Conservation (phyloP, 2,888 invertebrate species). For the Drosophila suboccidentalis region DNA sequence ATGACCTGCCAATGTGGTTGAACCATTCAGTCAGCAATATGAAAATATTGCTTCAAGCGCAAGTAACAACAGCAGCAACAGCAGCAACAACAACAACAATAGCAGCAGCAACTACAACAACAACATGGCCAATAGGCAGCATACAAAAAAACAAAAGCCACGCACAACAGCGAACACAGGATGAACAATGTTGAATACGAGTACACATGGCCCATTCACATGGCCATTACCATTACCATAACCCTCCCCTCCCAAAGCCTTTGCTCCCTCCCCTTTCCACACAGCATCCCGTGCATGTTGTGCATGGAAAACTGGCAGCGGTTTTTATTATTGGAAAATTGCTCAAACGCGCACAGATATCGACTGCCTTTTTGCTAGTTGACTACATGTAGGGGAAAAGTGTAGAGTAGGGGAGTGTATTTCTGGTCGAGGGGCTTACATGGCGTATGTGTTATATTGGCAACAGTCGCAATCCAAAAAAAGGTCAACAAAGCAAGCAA, state of each 20-base stretch:
- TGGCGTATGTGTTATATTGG: conserved; percentile 35
- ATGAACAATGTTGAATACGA: conserved; percentile 33
- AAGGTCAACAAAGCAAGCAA: conserved; percentile 45
- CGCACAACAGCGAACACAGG: conserved; percentile 21
- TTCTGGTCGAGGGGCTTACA: background rate
- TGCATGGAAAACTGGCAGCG: conserved; percentile 32
- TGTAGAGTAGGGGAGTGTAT: background rate
- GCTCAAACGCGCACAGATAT: conserved; percentile 51
- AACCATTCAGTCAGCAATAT: conserved; percentile 48
- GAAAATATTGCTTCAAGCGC: conserved; percentile 51
- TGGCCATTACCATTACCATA: conserved; percentile 23
- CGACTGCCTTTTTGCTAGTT: conserved; percentile 27
- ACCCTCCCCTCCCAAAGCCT: background rate
- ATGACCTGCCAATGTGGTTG: conserved; percentile 45
- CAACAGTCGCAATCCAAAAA: conserved; percentile 21
- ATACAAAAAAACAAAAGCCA: conserved; percentile 32
- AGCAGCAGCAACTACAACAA: conserved; percentile 12
- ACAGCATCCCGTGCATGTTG: conserved; percentile 16
- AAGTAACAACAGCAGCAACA: conserved; percentile 24
- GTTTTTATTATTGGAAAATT: conserved; percentile 57
- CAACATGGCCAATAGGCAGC: background rate
- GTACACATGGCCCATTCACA: conserved; percentile 23
- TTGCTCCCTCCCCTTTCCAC: background rate
- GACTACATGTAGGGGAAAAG: background rate
- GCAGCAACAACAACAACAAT: conserved; percentile 11